Evolutionary conservation across 2,888 invertebrate genomes (phyloP).

Genomic region (Mimumesa dahlbomi): DNA sequence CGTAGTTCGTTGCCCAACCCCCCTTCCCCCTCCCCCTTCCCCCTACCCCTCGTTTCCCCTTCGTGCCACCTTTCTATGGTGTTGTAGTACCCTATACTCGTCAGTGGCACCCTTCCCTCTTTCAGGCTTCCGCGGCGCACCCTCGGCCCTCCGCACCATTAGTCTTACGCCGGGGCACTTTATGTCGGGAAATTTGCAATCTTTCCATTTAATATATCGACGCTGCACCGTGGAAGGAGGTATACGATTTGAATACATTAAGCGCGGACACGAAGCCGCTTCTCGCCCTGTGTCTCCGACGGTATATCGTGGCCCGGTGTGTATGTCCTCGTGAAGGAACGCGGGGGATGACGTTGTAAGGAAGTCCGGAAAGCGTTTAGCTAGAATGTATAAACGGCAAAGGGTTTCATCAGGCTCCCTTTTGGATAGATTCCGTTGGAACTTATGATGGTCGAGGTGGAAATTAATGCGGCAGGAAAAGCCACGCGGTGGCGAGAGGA

Average conservation of each 20-base stretch:
- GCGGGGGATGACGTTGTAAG: conserved; percentile 1
- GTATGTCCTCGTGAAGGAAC: conserved; percentile 6
- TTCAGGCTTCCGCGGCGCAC: conserved; percentile 51
- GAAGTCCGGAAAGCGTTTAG: background rate
- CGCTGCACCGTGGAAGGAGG: conserved; percentile 67
- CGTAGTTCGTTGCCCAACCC: conserved; percentile 24
- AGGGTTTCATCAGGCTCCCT: background rate
- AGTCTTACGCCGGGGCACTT: conserved; percentile 78
- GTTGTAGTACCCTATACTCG: conserved; percentile 16
- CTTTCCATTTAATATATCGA: conserved; percentile 80
- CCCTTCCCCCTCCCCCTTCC: conserved; percentile 41
- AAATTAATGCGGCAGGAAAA: too few relatives aligned
- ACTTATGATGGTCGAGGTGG: too few relatives aligned
- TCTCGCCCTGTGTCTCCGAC: conserved; percentile 59
- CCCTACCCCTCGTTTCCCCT: conserved; percentile 41
- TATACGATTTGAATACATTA: conserved; percentile 79
- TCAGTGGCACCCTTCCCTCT: conserved; percentile 38
- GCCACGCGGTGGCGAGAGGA: too few relatives aligned
- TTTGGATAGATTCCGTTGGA: too few relatives aligned
- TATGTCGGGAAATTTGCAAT: conserved; percentile 80
- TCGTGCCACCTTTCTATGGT: too few relatives aligned
- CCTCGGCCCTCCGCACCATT: conserved; percentile 73
- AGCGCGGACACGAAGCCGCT: conserved; percentile 54
- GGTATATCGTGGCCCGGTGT: conserved; percentile 65
- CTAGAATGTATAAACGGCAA: conserved; percentile 2